Percentiles rank a stretch among this genome's conserved stretches.
These are phyloP conservation scores for Lampris incognitus DNA, from an alignment of 2,113 vertebrate species.

Conservation along the genomic window DNA sequence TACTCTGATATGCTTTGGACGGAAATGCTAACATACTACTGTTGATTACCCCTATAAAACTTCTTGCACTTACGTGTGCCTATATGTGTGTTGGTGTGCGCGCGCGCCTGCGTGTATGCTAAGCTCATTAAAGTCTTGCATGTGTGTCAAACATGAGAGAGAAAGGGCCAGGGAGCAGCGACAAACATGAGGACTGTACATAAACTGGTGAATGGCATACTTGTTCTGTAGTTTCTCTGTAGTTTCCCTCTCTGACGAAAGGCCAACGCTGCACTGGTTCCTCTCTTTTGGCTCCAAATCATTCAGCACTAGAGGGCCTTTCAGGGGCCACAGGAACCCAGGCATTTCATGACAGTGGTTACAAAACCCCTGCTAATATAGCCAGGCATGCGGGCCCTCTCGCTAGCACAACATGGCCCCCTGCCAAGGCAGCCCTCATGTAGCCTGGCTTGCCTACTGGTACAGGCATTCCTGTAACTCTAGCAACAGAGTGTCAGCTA, in stretches of 20 bases:
- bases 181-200: constrained; percentile 64
- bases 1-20: constrained; percentile 47
- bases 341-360: constrained; percentile 66
- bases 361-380: constrained; percentile 75
- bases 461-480: constrained; percentile 65
- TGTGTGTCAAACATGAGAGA: constrained; percentile 45
- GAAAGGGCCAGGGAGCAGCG: constrained; percentile 35
- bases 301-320: constrained; percentile 53
- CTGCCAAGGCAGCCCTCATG: constrained; percentile 66
- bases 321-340: constrained; percentile 56
- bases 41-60: constrained; percentile 52
- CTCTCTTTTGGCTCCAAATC: constrained; percentile 63
- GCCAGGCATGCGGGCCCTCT: constrained; percentile 67
- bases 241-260: constrained; percentile 9
- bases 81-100: constrained; percentile 14
- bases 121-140: constrained; percentile 17
- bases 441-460: constrained; percentile 46
- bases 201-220: constrained; percentile 60
- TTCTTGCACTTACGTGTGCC: constrained; percentile 38
- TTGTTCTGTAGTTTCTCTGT: constrained; percentile 53
- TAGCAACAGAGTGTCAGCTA: constrained; percentile 46
- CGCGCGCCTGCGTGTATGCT: constrained; percentile 26
- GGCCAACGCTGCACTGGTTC: constrained; percentile 44
- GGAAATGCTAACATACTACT: constrained; percentile 46
- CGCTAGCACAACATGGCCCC: constrained; percentile 72